phyloP scores from a whole-genome alignment of 2,888 invertebrate species.

The Schizaphis graminum region DNA sequence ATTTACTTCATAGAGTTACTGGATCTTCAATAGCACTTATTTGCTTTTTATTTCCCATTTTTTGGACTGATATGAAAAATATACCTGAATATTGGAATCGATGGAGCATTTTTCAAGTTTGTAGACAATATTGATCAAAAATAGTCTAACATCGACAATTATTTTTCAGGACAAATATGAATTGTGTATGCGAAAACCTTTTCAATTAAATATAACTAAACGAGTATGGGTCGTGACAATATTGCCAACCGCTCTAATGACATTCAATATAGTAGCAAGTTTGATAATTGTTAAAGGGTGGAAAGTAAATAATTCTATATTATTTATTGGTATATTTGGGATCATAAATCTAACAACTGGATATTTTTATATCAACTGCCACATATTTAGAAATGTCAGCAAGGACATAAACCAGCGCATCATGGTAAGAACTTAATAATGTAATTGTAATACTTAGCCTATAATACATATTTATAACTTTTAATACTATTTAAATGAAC shows the following conservation, averaged over 20 bases:
- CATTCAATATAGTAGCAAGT: conserved; percentile 8
- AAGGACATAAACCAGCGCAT: conserved; percentile 38
- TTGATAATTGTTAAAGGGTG: conserved; percentile 20
- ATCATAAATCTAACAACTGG: conserved; percentile 22
- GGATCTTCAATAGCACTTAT: not conserved
- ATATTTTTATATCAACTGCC: conserved; percentile 39
- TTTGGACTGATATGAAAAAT: conserved; percentile 33
- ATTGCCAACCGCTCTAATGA: conserved; percentile 15
- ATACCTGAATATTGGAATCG: conserved; percentile 30
- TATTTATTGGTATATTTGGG: conserved; percentile 23
- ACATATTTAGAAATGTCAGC: conserved; percentile 26
- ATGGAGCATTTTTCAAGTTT: conserved; percentile 34
- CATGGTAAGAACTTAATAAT: conserved; percentile 28
- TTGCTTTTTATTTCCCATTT: conserved; percentile 21
- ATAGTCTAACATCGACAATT: not conserved
- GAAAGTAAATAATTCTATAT: conserved; percentile 5
- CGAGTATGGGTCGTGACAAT: not conserved
- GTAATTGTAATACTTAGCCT: not conserved
- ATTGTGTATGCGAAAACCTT: conserved; percentile 27
- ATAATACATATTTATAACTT: not conserved
- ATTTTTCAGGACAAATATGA: conserved; percentile 47
- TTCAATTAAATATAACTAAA: conserved; percentile 26
- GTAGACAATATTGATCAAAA: not conserved
- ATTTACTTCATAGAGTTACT: not conserved
- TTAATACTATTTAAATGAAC: not conserved